Conservation (phyloP, 2,888 invertebrate species). For the Hirudinaria manillensis region DNA sequence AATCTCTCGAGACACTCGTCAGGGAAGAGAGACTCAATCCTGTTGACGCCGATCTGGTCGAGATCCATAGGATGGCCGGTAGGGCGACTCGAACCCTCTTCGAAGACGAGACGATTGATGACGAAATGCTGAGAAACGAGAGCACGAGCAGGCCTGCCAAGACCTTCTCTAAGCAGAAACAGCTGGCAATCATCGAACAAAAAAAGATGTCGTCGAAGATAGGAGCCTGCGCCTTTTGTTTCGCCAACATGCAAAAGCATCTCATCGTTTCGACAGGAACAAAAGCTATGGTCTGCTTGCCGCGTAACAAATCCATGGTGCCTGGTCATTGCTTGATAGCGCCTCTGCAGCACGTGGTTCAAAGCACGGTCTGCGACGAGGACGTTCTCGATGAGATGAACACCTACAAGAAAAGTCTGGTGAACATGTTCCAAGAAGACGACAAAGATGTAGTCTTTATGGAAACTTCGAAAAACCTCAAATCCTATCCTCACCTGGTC, state of each 20-base stretch:
- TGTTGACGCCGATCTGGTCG: slow-evolving; percentile 71
- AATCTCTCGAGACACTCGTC: slow-evolving; percentile 73
- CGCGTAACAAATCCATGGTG: slow-evolving; percentile 72
- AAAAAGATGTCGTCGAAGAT: slow-evolving; percentile 63
- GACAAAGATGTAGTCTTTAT: slow-evolving; percentile 80
- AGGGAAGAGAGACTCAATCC: slow-evolving; percentile 66
- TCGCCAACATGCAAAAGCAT: slow-evolving; percentile 77
- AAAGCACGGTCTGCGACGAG: slow-evolving; percentile 80
- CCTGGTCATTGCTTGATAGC: slow-evolving; percentile 77
- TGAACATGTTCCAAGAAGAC: slow-evolving; percentile 65
- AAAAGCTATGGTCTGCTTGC: slow-evolving; percentile 65
- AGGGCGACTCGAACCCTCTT: slow-evolving; percentile 43
- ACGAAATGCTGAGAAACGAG: slow-evolving; percentile 68
- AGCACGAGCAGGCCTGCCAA: slow-evolving; percentile 62
- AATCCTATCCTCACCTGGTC: slow-evolving; percentile 73
- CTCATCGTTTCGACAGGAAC: slow-evolving; percentile 39
- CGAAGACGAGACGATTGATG: slow-evolving; percentile 50
- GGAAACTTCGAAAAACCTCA: slow-evolving; percentile 73
- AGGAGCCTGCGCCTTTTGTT: slow-evolving; percentile 74
- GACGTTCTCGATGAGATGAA: slow-evolving; percentile 86
- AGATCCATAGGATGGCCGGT: slow-evolving; percentile 70
- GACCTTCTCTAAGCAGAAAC: slow-evolving; percentile 42
- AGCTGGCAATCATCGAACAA: slow-evolving; percentile 59
- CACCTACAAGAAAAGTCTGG: slow-evolving; percentile 71
- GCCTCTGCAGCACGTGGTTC: slow-evolving; percentile 73